These are phyloP conservation scores for Euthynnus affinis DNA, from an alignment of 2,797 vertebrate genomes.

Conservation along the genomic window DNA sequence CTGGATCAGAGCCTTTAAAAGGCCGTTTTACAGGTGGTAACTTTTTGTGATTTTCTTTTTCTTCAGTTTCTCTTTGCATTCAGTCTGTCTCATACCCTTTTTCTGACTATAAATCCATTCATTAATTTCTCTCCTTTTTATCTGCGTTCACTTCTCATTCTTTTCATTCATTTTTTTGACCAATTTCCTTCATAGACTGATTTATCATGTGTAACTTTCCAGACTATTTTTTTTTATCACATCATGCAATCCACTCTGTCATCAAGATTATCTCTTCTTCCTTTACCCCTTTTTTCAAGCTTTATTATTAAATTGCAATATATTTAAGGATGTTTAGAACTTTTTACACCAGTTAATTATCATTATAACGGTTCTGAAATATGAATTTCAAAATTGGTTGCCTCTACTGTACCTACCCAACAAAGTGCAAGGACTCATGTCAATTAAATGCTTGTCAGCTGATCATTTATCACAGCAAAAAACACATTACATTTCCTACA, in stretches of 20 bases:
- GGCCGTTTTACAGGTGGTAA: slow-evolving; percentile 3
- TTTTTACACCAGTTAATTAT: no score
- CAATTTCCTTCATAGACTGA: not conserved
- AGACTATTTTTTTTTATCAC: not conserved
- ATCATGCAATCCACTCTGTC: not conserved
- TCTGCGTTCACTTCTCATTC: not conserved
- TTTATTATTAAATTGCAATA: no score
- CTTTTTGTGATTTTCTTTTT: not conserved
- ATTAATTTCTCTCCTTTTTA: not conserved
- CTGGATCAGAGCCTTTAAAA: slow-evolving; percentile 30
- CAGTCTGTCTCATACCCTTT: not conserved
- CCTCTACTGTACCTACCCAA: no score
- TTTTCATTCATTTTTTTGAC: not conserved
- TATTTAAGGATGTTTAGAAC: no score
- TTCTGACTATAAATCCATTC: not conserved
- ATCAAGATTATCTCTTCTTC: not conserved
- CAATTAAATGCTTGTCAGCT: no score
- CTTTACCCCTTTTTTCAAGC: no score
- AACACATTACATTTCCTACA: no score
- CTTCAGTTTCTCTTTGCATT: not conserved
- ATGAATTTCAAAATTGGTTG: no score
- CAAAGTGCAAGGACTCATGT: no score
- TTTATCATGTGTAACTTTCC: slow-evolving; percentile 2
- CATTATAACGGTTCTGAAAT: no score
- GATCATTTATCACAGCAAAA: no score